A percentile compares a stretch with the other conserved stretches of the same genome.
These are phyloP conservation scores for Tympanoctomys barrerae DNA, from an alignment of 2,797 vertebrate species.

Conservation along the genomic window DNA sequence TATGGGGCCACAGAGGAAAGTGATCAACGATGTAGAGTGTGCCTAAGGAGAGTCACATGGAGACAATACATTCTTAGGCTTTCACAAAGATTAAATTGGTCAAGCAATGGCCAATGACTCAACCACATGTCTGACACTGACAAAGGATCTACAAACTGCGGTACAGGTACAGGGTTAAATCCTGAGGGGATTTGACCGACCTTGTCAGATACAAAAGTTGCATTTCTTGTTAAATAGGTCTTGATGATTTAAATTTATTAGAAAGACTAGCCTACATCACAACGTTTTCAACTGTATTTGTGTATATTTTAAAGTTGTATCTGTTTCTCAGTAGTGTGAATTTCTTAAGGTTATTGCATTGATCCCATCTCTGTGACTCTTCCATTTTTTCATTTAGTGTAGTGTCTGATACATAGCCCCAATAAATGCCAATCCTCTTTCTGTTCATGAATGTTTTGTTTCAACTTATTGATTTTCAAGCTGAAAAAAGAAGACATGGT, in stretches of 20 bases:
- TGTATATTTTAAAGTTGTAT: neutral
- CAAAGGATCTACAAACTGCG: too few species aligned
- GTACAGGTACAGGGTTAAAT: too few species aligned
- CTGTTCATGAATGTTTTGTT: neutral
- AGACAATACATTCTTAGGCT: too few species aligned
- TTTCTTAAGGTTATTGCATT: neutral
- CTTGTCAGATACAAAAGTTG: too few species aligned
- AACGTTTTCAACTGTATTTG: neutral
- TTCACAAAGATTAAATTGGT: too few species aligned
- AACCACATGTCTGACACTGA: too few species aligned
- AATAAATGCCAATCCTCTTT: slow-evolving; percentile 14
- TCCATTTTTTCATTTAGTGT: neutral
- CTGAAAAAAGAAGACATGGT: neutral
- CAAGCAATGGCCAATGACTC: too few species aligned
- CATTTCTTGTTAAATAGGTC: too few species aligned
- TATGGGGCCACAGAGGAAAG: too few species aligned
- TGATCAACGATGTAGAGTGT: too few species aligned
- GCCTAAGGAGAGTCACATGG: too few species aligned
- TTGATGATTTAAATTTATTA: neutral
- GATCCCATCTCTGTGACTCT: neutral
- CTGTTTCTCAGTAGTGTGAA: neutral
- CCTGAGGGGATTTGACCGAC: too few species aligned
- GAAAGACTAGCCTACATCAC: neutral
- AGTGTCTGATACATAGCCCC: neutral
- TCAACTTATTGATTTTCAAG: slow-evolving; percentile 23